Conservation (phyloP, 2,888 invertebrate genomes). For the Cryptus viduatorius region DNA sequence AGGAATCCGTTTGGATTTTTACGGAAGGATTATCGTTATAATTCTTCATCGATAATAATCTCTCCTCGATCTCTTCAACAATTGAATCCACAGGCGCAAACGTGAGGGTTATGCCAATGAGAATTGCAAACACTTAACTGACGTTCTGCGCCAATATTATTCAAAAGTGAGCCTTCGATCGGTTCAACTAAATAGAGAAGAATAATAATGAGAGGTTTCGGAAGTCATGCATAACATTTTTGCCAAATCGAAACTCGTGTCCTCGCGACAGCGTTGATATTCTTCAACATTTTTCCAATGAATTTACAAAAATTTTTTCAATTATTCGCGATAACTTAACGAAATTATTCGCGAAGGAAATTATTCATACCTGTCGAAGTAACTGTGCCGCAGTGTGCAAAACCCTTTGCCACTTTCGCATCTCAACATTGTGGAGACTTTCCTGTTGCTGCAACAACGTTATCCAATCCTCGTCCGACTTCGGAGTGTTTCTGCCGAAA, state of each 20-base stretch:
- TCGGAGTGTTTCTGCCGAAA: constrained; percentile 88
- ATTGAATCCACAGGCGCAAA: constrained; percentile 4
- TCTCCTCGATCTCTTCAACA: constrained; percentile 6
- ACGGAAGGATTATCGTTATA: background rate
- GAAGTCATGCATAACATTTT: background rate
- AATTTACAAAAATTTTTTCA: too few species aligned
- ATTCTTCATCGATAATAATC: background rate
- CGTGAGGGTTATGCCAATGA: background rate
- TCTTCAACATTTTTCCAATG: too few species aligned
- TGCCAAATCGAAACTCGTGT: background rate
- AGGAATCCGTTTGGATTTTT: background rate
- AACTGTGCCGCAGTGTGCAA: constrained; percentile 90
- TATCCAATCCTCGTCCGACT: constrained; percentile 93
- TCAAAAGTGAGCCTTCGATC: background rate
- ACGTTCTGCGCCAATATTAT: background rate
- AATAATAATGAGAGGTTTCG: background rate
- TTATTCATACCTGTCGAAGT: constrained; percentile 89
- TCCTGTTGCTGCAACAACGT: constrained; percentile 92
- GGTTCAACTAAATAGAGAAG: background rate
- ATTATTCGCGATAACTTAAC: background rate
- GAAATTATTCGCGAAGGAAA: background rate
- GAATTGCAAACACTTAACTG: background rate
- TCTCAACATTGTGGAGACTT: constrained; percentile 91
- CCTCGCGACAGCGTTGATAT: too few species aligned
- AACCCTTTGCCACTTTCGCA: constrained; percentile 93